Conservation (phyloP, 2,113 vertebrate genomes). For the Orycteropus afer region DNA sequence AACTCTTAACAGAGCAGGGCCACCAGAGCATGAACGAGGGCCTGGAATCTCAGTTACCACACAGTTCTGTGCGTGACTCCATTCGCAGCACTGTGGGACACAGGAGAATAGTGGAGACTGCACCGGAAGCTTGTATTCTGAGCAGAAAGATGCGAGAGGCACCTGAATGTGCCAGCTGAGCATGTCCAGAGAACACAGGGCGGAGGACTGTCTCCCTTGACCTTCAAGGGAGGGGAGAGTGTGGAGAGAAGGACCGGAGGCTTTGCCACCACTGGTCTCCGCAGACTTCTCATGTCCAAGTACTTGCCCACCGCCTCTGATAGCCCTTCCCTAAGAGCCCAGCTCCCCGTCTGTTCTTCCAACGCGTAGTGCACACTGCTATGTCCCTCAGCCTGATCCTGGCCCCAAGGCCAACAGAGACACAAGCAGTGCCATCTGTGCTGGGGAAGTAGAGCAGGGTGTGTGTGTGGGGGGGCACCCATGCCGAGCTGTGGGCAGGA, state of each 20-base stretch:
- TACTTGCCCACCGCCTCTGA: background rate
- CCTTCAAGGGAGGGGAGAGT: background rate
- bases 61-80: accelerated
- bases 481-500: background rate
- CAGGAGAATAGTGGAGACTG: background rate
- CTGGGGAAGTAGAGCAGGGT: background rate
- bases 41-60: background rate
- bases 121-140: background rate
- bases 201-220: background rate
- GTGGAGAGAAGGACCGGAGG: background rate
- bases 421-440: background rate
- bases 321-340: background rate
- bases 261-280: background rate
- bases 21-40: background rate
- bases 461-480: background rate
- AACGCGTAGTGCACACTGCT: background rate
- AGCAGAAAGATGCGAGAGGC: background rate
- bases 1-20: background rate
- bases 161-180: background rate
- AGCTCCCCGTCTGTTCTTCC: background rate
- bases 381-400: background rate
- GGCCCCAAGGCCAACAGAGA: background rate
- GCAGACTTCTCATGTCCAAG: background rate
- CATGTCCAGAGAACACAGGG: background rate
- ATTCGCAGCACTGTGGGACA: no score